A percentile compares a stretch with the other conserved stretches of the same genome.
These are phyloP conservation scores for Bombus balteatus DNA, from an alignment of 1,140 invertebrate species.

Conservation along the genomic window DNA sequence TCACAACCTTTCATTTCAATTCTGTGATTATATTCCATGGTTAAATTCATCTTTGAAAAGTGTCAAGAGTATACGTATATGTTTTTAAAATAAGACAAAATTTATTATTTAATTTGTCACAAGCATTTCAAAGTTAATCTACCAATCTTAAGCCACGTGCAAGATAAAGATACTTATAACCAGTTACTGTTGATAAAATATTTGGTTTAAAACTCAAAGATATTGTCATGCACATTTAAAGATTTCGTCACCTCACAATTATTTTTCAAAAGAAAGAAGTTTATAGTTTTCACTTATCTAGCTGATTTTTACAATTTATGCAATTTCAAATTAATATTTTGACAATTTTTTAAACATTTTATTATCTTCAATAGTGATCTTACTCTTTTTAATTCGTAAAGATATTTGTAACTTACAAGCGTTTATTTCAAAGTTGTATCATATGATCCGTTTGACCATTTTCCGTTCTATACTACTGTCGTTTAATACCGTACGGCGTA, in stretches of 20 bases:
- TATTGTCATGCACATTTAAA: background rate
- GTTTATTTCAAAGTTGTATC: background rate
- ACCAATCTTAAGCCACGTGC: background rate
- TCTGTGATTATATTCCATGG: too few relatives aligned
- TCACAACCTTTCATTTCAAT: background rate
- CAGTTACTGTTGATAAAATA: background rate
- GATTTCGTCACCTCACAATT: background rate
- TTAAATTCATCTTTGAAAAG: background rate
- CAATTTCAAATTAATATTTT: background rate
- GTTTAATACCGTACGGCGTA: conserved; percentile 21
- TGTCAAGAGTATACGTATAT: background rate
- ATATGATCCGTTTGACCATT: conserved; percentile 1
- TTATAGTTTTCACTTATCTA: background rate
- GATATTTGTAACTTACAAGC: background rate
- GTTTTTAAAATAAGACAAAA: background rate
- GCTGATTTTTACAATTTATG: background rate
- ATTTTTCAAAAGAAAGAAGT: too few relatives aligned
- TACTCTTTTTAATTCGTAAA: background rate
- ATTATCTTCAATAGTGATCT: background rate
- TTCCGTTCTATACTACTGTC: conserved; percentile 29
- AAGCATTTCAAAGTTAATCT: background rate
- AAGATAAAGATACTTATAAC: background rate
- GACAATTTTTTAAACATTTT: background rate
- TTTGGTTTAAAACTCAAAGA: background rate
- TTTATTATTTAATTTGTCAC: background rate